Evolutionary conservation across 2,888 invertebrate genomes (phyloP).

Genomic region (Crocallis elinguaria): DNA sequence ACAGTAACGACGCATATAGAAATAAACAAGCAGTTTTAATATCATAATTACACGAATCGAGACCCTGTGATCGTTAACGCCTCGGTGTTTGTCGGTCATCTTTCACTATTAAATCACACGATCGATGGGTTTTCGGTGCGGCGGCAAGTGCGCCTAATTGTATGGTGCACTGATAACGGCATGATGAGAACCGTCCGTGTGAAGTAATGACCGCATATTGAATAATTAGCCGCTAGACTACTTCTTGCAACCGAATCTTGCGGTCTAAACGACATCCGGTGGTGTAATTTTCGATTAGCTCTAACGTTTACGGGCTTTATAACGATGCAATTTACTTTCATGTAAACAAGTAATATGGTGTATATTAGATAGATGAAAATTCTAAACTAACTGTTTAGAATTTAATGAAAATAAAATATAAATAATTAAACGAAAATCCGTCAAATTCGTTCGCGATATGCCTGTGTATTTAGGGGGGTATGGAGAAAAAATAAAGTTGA

Average conservation of each 20-base stretch:
- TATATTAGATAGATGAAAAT: too few relatives aligned
- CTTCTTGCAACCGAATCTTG: conserved; percentile 5
- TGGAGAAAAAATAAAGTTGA: too few relatives aligned
- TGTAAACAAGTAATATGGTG: too few relatives aligned
- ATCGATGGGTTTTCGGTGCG: conserved; percentile 52
- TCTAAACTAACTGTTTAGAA: too few relatives aligned
- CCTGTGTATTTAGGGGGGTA: too few relatives aligned
- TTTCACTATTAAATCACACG: conserved; percentile 70
- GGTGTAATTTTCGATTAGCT: neutral
- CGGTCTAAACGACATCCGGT: neutral
- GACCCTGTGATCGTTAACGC: conserved; percentile 59
- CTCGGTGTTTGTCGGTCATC: conserved; percentile 58
- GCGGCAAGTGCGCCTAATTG: conserved; percentile 61
- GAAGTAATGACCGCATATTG: conserved; percentile 28
- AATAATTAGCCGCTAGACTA: conserved; percentile 13
- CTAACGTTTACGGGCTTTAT: neutral
- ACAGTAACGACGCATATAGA: conserved; percentile 53
- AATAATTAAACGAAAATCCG: too few relatives aligned
- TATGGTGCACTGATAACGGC: conserved; percentile 63
- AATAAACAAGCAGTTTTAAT: conserved; percentile 63
- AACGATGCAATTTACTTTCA: neutral
- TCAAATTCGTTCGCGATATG: too few relatives aligned
- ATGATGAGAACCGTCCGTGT: conserved; percentile 44
- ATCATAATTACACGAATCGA: conserved; percentile 65
- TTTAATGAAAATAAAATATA: too few relatives aligned